Evolutionary conservation across 53 echinoderm and acorn worm species (phyloP), one percentile per base, ranked within the genome.

Genomic region (Echinometra lucunter): DNA sequence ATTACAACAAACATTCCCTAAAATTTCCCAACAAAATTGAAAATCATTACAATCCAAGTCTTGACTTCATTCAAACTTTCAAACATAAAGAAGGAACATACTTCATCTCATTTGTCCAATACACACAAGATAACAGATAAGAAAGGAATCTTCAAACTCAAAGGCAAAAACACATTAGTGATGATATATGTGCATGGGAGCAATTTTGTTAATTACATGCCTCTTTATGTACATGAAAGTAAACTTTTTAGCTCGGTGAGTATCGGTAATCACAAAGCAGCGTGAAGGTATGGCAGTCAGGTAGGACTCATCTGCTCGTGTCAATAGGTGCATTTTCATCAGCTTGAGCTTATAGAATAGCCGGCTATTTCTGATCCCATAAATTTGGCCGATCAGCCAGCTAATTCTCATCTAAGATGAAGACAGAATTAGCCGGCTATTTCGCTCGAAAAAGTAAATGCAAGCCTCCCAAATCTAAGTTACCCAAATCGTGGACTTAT

Each of bases 171-270:
- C 78, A 78, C 23, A 17, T 63, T 63, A 63, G 19, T 63, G 63
- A 38, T 78, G 78, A 72, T 72, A 35, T 72, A 72, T 72, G 72
- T 3, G 28, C 28, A 2, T 2, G 11, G 19, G 42, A 40, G 78
- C 40, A 78, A 78, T 78, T 69, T 78, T 78, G 40, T 78, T 78
- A 40, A 78, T 78, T 40, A 72, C 72, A 78, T 42, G 78, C 19
- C 78, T 78, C 78, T 78, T 75, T 78, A n/a, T n/a, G 72, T 72
- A 16, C 72, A 72, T 15, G 35, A 72, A 72, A 72, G 72, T 72
- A 72, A 53, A 72, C 72, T 35, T 72, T 72, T 32, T 35, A 15
- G 72, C 35, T 72, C 72, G 11, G n/a, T 32, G 72, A 72, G 34
- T 9, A 72, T 70, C 34, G 34, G 4, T 70, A 72, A 34, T 35